Evolutionary conservation across 2,888 invertebrate genomes (phyloP), one percentile per base, ranked within the genome.

Genomic region (Erpobdella octoculata): DNA sequence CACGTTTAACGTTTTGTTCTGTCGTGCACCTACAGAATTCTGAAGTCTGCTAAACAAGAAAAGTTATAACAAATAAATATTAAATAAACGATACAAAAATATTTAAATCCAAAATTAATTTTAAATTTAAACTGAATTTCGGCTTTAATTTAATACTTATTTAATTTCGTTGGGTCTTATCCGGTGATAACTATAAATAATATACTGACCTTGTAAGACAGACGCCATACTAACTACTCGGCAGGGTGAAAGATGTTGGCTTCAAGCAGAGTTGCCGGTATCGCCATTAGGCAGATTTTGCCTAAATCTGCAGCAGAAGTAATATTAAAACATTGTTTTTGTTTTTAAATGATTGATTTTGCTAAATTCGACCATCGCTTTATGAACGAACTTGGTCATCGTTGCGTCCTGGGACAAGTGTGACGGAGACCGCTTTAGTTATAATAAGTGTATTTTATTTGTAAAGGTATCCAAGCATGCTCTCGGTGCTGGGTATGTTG

Each of bases 401-500:
- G n/a, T 9, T 25, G 8, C 15, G 8, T 12, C n/a, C n/a, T 53
- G 2, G 28, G 53, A 53, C 53, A 53, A 25, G 18, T 9, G 9
- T 25, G 48, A 53, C 21, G 21, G 8, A 9, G 28, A 15, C 28
- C 21, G 1, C 15, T 53, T 53, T 53, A 53, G 8, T 28, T 53
- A 8, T n/a, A n/a, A n/a, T n/a, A n/a, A 28, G 2, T 53, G 38
- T n/a, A 33, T 25, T 69, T 36, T 73, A 58, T 61, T 61, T 36
- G 71, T 75, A 36, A 38, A 82, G 83, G 79, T 81, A 33, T 75
- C 78, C 72, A 78, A 78, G 69, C 78, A 80, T 78, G 79, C 80
- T 61, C 73, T 82, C 72, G 81, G 80, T 73, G 81, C 82, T 73
- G 81, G 80, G 58, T 78, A 78, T 77, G 78, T 82, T 67, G 80